A percentile compares a stretch with the other conserved stretches of the same genome.
phyloP scores from a whole-genome alignment of 35 echinoderm and acorn worm genomes.

The Strongylocentrotus purpuratus region DNA sequence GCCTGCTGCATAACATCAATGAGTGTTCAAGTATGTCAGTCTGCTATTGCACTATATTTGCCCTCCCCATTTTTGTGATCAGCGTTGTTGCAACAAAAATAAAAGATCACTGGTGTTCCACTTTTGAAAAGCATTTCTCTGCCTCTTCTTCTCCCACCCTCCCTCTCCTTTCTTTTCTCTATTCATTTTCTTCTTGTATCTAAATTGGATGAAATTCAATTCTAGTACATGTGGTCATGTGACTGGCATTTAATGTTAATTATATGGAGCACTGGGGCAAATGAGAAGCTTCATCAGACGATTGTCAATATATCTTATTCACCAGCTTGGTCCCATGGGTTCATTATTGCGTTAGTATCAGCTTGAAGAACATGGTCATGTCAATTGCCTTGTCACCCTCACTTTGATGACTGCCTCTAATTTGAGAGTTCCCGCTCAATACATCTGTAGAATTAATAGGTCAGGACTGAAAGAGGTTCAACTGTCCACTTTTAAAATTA shows the following conservation, averaged over 20 bases:
- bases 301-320: neutral
- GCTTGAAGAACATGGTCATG: neutral
- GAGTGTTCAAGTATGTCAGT: no score
- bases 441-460: neutral
- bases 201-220: neutral
- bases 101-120: neutral
- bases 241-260: neutral
- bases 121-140: neutral
- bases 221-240: neutral
- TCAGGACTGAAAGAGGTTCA: no score
- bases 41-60: no score
- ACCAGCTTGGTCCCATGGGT: neutral
- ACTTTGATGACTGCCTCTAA: neutral
- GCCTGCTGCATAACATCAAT: no score
- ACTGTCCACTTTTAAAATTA: no score
- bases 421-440: neutral
- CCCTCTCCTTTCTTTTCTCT: neutral
- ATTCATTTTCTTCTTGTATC: neutral
- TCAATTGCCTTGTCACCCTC: neutral
- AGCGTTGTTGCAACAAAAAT: neutral
- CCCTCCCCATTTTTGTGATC: neutral
- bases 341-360: neutral
- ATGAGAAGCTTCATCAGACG: neutral
- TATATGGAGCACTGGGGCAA: neutral
- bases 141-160: neutral